phyloP scores from a whole-genome alignment of 2,113 vertebrate species.

The Urocolius indicus region DNA sequence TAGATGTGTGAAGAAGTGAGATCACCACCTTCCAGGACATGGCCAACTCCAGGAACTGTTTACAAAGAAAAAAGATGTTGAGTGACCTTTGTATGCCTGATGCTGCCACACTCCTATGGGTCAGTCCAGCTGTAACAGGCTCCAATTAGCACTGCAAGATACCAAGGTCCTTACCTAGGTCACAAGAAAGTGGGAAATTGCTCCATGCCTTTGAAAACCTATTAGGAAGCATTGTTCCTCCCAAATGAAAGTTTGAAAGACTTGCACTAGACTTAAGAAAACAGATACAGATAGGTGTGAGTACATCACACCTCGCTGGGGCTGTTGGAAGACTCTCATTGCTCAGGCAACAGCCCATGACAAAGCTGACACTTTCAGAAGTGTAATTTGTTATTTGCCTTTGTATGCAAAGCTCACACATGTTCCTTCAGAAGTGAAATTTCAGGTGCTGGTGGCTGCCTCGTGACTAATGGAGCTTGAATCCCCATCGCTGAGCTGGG shows the following conservation, averaged over 20 bases:
- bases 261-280: conserved; percentile 9
- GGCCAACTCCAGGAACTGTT: not conserved
- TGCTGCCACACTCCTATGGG: not conserved
- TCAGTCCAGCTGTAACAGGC: not conserved
- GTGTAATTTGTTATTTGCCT: conserved; percentile 24
- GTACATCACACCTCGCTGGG: not conserved
- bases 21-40: not conserved
- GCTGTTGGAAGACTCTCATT: not conserved
- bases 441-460: conserved; percentile 3
- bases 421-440: conserved; percentile 7
- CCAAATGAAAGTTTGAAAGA: conserved; percentile 36
- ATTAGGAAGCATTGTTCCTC: conserved; percentile 13
- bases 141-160: conserved; percentile 9
- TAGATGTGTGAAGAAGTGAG: not conserved
- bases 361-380: not conserved
- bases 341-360: not conserved
- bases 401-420: conserved; percentile 26
- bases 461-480: not conserved
- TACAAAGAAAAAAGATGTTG: not conserved
- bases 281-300: conserved; percentile 2
- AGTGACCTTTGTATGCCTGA: not conserved
- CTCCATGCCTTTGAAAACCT: conserved; percentile 29
- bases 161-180: not conserved
- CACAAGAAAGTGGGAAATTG: not conserved
- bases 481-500: not conserved